Evolutionary conservation across 2,888 invertebrate species (phyloP).

Genomic region (Camponotus fellah): DNA sequence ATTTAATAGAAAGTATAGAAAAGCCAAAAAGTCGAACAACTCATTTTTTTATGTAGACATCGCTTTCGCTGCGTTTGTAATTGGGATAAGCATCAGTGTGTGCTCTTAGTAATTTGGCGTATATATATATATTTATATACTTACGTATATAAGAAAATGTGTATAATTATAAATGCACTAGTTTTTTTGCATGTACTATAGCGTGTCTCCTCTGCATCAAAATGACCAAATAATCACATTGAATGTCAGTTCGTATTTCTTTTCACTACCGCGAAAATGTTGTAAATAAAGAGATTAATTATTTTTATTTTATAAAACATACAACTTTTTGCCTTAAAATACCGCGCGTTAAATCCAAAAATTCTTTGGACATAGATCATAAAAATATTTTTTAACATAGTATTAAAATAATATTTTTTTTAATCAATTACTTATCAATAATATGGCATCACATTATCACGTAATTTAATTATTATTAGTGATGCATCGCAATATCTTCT

Average conservation of each 20-base stretch:
- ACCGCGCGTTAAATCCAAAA: background rate
- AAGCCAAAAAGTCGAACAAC: slow-evolving; percentile 45
- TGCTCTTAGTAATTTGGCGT: slow-evolving; percentile 6
- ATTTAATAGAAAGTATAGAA: slow-evolving; percentile 49
- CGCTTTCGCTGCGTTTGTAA: slow-evolving; percentile 39
- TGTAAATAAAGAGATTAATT: background rate
- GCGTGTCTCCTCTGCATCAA: background rate
- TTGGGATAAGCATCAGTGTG: background rate
- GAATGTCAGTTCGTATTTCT: background rate
- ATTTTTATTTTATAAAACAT: background rate
- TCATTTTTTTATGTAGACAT: slow-evolving; percentile 19
- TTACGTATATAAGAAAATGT: background rate
- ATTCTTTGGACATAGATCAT: background rate
- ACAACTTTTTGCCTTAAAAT: background rate
- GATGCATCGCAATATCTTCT: background rate
- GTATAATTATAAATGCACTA: slow-evolving; percentile 33
- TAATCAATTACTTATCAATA: background rate
- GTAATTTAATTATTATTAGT: slow-evolving; percentile 16
- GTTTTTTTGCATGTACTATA: slow-evolving; percentile 14
- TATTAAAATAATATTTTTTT: background rate
- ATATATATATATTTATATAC: background rate
- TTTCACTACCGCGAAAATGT: slow-evolving; percentile 5
- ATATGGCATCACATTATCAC: background rate
- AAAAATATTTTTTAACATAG: background rate
- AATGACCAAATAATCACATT: slow-evolving; percentile 19